Evolutionary conservation across 1,140 invertebrate species (phyloP).

Genomic region (Heterodera schachtii): DNA sequence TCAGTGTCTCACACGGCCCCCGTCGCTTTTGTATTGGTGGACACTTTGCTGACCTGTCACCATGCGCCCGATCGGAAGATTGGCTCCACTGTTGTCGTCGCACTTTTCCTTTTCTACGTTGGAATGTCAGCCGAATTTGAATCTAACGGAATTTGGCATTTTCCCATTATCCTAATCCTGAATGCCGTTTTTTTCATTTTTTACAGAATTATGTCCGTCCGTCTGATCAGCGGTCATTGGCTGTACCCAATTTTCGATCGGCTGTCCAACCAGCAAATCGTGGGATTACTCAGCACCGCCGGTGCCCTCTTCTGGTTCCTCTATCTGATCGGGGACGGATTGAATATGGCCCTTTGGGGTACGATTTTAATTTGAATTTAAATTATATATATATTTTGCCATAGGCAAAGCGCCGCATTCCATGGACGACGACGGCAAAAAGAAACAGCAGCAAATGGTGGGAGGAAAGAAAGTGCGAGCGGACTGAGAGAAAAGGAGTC

Average conservation of each 20-base stretch:
- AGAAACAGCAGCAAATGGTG: background rate
- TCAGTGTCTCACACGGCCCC: conserved; percentile 64
- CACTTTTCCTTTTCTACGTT: conserved; percentile 48
- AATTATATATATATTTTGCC: background rate
- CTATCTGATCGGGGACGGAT: conserved; percentile 48
- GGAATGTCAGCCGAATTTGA: conserved; percentile 40
- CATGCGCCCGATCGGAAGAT: conserved; percentile 59
- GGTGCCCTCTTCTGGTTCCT: conserved; percentile 55
- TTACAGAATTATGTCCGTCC: conserved; percentile 42
- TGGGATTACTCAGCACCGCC: conserved; percentile 24
- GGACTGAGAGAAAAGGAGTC: background rate
- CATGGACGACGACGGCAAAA: background rate
- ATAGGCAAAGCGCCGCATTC: conserved; percentile 34
- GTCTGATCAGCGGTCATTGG: conserved; percentile 42
- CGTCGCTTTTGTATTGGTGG: conserved; percentile 65
- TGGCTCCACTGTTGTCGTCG: conserved; percentile 40
- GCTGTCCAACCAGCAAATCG: conserved; percentile 35
- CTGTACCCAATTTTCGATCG: conserved; percentile 56
- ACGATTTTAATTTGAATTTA: conserved; percentile 12
- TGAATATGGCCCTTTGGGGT: conserved; percentile 51
- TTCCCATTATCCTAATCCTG: too few species aligned
- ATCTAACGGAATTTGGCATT: too few species aligned
- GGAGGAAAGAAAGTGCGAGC: background rate
- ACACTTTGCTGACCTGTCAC: conserved; percentile 66
- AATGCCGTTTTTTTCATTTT: too few species aligned